Conservation (phyloP, 2,113 vertebrate species). For the Platysternon megacephalum region DNA sequence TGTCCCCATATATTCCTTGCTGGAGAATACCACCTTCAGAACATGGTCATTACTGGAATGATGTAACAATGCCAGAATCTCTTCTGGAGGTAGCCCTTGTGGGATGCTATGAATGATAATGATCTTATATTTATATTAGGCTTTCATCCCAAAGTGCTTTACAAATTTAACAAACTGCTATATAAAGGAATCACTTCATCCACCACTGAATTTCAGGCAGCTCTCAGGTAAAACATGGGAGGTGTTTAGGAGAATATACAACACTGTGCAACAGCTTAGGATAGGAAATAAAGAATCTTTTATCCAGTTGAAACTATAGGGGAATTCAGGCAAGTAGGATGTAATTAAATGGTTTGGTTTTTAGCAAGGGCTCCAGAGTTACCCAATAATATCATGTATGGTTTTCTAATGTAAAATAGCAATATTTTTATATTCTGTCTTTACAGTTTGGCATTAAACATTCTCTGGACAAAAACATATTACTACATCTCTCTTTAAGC, state of each 20-base stretch:
- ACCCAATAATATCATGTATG: background rate
- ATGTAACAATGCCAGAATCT: background rate
- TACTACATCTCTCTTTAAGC: background rate
- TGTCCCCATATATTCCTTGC: background rate
- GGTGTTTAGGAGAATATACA: background rate
- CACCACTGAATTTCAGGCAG: fast-evolving
- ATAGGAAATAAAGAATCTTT: background rate
- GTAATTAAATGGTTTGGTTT: background rate
- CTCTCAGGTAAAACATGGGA: background rate
- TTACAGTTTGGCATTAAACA: background rate
- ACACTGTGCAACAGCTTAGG: background rate
- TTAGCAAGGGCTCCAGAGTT: background rate
- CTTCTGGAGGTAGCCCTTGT: fast-evolving
- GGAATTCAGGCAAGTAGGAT: background rate
- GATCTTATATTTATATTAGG: background rate
- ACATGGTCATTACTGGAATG: background rate
- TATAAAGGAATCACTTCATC: background rate
- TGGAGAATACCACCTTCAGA: background rate
- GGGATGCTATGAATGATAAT: background rate
- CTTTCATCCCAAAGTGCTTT: background rate
- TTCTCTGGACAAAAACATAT: background rate
- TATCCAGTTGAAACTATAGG: background rate
- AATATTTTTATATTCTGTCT: background rate
- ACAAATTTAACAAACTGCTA: fast-evolving
- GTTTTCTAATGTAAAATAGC: background rate